Conservation (phyloP, 1,140 invertebrate species). For the Drosophila serrata region DNA sequence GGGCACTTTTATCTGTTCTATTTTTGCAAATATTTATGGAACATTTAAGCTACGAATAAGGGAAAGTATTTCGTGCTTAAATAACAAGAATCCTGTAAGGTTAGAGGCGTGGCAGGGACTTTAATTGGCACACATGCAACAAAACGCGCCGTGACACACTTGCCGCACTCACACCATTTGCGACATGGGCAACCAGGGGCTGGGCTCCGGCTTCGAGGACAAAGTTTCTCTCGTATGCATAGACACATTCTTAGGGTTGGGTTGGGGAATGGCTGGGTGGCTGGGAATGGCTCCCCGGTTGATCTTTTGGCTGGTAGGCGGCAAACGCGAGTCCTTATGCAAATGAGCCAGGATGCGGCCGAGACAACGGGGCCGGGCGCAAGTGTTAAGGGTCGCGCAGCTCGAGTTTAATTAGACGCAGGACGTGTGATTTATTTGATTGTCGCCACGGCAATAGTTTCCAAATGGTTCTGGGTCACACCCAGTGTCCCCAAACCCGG, state of each 20-base stretch:
- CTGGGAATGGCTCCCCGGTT: slow-evolving; percentile 71
- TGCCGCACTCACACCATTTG: slow-evolving; percentile 41
- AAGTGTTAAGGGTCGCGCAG: slow-evolving; percentile 78
- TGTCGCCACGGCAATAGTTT: slow-evolving; percentile 47
- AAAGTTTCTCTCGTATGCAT: slow-evolving; percentile 71
- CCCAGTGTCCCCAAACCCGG: background rate
- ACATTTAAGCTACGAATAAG: background rate
- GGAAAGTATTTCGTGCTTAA: background rate
- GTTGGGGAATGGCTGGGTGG: slow-evolving; percentile 4
- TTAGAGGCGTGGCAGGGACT: slow-evolving; percentile 56
- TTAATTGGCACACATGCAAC: slow-evolving; percentile 79
- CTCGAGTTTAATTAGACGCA: slow-evolving; percentile 81
- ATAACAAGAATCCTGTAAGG: background rate
- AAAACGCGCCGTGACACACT: slow-evolving; percentile 69
- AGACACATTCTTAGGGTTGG: slow-evolving; percentile 60
- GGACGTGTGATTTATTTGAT: slow-evolving; percentile 77
- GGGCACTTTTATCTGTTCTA: background rate
- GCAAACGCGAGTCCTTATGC: slow-evolving; percentile 70
- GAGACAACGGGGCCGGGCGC: slow-evolving; percentile 59
- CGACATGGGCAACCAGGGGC: background rate
- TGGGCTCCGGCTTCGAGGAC: slow-evolving; percentile 24
- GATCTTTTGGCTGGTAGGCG: slow-evolving; percentile 75
- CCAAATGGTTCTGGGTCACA: slow-evolving; percentile 29
- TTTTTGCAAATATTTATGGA: background rate
- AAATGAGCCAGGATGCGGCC: slow-evolving; percentile 48